These are phyloP conservation scores for Drosophila buzzatii DNA, from an alignment of 2,888 invertebrate species.

Conservation along the genomic window DNA sequence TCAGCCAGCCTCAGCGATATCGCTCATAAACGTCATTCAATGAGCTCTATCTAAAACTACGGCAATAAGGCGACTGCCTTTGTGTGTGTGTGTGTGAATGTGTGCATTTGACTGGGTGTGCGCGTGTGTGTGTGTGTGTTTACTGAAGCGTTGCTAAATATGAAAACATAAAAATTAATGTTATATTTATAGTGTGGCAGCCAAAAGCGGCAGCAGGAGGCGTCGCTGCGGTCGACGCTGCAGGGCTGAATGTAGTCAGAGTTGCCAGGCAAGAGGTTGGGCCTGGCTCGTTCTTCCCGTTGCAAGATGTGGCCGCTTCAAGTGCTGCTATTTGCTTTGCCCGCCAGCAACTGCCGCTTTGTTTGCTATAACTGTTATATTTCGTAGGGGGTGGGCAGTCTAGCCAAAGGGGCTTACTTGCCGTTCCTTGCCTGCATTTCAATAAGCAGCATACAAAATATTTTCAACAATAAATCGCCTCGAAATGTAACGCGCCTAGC, in stretches of 20 bases:
- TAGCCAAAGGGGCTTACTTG: constrained; percentile 34
- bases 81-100: constrained; percentile 6
- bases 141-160: constrained; percentile 78
- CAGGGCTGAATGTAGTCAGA: constrained; percentile 41
- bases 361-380: constrained; percentile 28
- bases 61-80: constrained; percentile 47
- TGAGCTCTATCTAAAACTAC: constrained; percentile 71
- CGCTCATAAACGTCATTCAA: constrained; percentile 81
- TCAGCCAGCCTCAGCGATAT: constrained; percentile 49
- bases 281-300: not conserved
- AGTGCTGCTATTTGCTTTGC: constrained; percentile 65
- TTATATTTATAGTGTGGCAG: constrained; percentile 81
- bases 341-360: constrained; percentile 49
- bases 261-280: not conserved
- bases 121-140: constrained; percentile 59
- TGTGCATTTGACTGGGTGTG: constrained; percentile 24
- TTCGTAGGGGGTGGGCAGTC: constrained; percentile 5
- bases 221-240: constrained; percentile 66
- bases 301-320: constrained; percentile 36
- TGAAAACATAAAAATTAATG: constrained; percentile 82
- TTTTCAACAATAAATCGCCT: constrained; percentile 67
- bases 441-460: constrained; percentile 68
- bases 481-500: constrained; percentile 46
- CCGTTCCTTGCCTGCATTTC: constrained; percentile 65
- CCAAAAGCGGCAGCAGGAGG: constrained; percentile 64